Conservation (phyloP, 2,888 invertebrate species). For the Ceraclea dissimilis region DNA sequence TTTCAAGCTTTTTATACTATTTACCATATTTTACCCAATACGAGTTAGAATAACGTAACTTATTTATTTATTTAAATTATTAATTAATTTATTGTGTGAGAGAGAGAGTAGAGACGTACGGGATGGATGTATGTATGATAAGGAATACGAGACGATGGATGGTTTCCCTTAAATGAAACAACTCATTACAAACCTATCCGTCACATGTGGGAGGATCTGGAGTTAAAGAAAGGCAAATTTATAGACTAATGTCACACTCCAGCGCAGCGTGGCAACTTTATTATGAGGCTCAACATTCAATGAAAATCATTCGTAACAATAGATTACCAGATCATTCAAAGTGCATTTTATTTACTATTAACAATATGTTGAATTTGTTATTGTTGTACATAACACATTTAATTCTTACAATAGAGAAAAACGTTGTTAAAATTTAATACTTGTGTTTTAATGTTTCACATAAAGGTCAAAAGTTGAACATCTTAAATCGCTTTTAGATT, state of each 20-base stretch:
- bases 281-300: conserved; percentile 18
- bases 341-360: conserved; percentile 6
- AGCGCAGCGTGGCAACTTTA: conserved; percentile 39
- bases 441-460: conserved; percentile 13
- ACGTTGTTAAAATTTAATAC: conserved; percentile 14
- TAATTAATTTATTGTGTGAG: conserved; percentile 55
- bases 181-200: not conserved
- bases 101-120: conserved; percentile 29
- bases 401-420: conserved; percentile 19
- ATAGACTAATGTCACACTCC: conserved; percentile 51
- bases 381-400: conserved; percentile 19
- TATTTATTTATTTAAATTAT: conserved; percentile 34
- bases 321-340: not conserved
- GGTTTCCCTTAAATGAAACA: not conserved
- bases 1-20: not conserved
- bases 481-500: conserved; percentile 12
- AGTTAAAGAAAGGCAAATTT: conserved; percentile 49
- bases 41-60: not conserved
- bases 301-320: not conserved
- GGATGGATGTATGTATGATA: not conserved
- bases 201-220: conserved; percentile 11
- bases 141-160: not conserved
- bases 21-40: conserved; percentile 1
- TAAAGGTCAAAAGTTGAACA: conserved; percentile 18
- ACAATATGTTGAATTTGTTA: conserved; percentile 8